phyloP scores from a whole-genome alignment of 2,113 vertebrate genomes.

The Bufo gargarizans region DNA sequence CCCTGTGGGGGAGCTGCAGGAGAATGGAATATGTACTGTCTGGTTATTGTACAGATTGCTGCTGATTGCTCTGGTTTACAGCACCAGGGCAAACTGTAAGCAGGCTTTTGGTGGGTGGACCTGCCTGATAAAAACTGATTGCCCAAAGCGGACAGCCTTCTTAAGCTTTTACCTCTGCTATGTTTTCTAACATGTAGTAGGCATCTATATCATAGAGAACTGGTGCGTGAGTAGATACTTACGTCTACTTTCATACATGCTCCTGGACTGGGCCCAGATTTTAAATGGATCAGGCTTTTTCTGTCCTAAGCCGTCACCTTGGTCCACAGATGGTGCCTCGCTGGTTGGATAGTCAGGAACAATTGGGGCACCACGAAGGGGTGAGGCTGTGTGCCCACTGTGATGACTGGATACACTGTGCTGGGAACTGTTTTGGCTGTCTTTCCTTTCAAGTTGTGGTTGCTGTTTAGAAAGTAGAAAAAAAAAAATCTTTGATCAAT shows the following conservation, averaged over 20 bases:
- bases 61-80: not conserved
- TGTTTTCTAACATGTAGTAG: not conserved
- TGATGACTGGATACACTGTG: constrained; percentile 94
- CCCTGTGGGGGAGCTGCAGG: not conserved
- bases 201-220: not conserved
- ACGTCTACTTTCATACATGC: constrained; percentile 99
- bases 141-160: not conserved
- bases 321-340: constrained; percentile 76
- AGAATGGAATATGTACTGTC: not conserved
- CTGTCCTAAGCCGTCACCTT: constrained; percentile 84
- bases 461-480: constrained; percentile 74
- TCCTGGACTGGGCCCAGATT: constrained; percentile 99
- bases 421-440: constrained; percentile 97
- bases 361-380: constrained; percentile 80
- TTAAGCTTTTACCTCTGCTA: not conserved
- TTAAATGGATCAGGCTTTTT: constrained; percentile 99
- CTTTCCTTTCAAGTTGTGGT: constrained; percentile 91
- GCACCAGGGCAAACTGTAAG: not conserved
- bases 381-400: constrained; percentile 88
- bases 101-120: not conserved
- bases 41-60: not conserved
- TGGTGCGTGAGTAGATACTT: constrained; percentile 75
- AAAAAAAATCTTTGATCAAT: constrained; percentile 62
- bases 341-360: constrained; percentile 73
- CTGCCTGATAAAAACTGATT: not conserved